A percentile compares a stretch with the other conserved stretches of the same genome.
These are phyloP conservation scores for Athene noctua DNA, from an alignment of 2,113 vertebrate species.

Conservation along the genomic window DNA sequence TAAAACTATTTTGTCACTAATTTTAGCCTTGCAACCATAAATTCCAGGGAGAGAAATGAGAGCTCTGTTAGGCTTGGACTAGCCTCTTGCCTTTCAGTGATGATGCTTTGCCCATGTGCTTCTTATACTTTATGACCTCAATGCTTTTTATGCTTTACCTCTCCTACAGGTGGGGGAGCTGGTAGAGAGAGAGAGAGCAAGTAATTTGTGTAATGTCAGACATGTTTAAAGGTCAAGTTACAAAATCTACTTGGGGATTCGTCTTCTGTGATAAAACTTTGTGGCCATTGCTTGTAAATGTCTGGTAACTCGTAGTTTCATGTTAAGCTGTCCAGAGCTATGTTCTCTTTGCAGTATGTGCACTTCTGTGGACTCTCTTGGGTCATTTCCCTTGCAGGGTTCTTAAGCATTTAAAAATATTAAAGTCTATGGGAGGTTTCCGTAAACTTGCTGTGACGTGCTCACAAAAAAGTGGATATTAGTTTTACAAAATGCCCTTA, in stretches of 20 bases:
- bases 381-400: background rate
- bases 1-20: background rate
- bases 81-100: background rate
- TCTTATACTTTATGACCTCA: fast-evolving
- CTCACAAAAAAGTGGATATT: background rate
- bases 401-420: background rate
- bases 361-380: background rate
- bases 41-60: background rate
- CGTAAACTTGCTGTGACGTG: background rate
- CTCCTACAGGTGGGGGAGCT: background rate
- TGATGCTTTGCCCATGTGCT: background rate
- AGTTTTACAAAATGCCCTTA: background rate
- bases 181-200: background rate
- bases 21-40: background rate
- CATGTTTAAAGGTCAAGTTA: background rate
- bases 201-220: background rate
- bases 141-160: background rate
- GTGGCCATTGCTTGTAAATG: background rate
- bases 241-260: background rate
- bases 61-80: background rate
- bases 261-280: background rate
- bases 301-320: background rate
- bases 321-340: background rate
- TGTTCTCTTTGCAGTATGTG: background rate
- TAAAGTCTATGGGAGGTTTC: background rate